phyloP scores from a whole-genome alignment of 2,113 vertebrate genomes.

The Oryzias melastigma region DNA sequence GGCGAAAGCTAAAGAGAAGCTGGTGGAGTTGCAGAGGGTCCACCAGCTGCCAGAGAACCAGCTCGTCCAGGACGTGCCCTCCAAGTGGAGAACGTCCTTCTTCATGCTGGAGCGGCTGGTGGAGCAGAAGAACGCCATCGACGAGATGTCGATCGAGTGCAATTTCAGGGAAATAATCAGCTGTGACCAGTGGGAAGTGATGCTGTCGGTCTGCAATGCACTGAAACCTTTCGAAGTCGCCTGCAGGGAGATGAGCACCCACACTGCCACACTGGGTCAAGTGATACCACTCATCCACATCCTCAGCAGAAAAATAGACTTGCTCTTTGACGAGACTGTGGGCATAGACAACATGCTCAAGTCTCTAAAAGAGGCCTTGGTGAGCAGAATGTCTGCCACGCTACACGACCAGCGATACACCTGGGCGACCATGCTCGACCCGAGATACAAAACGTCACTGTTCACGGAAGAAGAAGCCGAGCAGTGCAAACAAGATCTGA shows the following conservation, averaged over 20 bases:
- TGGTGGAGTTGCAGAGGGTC: slow-evolving; percentile 85
- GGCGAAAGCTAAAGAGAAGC: slow-evolving; percentile 85
- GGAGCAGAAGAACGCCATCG: slow-evolving; percentile 91
- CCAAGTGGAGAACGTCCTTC: slow-evolving; percentile 91
- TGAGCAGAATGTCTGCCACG: slow-evolving; percentile 85
- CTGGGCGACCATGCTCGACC: slow-evolving; percentile 95
- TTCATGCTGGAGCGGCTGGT: slow-evolving; percentile 94
- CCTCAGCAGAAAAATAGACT: slow-evolving; percentile 91
- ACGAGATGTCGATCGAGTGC: slow-evolving; percentile 91
- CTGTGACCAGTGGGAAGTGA: slow-evolving; percentile 97
- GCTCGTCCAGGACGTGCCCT: slow-evolving; percentile 91
- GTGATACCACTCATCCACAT: slow-evolving; percentile 98
- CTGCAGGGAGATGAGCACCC: slow-evolving; percentile 90
- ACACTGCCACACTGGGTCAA: slow-evolving; percentile 89
- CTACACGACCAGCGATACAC: slow-evolving; percentile 89
- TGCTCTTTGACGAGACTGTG: slow-evolving; percentile 94
- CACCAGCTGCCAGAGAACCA: slow-evolving; percentile 88
- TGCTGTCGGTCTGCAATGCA: slow-evolving; percentile 93
- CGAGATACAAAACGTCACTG: slow-evolving; percentile 93
- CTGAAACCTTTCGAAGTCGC: slow-evolving; percentile 93
- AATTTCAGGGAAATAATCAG: slow-evolving; percentile 94
- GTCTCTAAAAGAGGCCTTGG: slow-evolving; percentile 92
- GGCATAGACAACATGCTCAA: slow-evolving; percentile 97
- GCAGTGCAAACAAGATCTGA: slow-evolving; percentile 90
- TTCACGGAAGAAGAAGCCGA: slow-evolving; percentile 95